Conservation (phyloP, 2,113 vertebrate genomes). For the Eretmodus cyanostictus region DNA sequence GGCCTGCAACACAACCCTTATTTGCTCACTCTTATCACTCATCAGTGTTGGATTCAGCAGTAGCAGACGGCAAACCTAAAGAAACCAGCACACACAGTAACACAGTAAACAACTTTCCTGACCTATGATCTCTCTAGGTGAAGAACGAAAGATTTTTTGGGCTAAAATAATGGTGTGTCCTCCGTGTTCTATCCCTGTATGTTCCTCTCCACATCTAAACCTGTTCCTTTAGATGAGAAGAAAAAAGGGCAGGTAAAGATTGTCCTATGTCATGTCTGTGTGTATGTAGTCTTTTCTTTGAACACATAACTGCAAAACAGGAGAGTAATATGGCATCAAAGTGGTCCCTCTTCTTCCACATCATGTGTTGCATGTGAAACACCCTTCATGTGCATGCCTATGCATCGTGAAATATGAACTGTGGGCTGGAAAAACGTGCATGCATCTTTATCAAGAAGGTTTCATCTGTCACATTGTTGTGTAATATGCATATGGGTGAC, state of each 20-base stretch:
- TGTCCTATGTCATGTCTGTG: fast-evolving
- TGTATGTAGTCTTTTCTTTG: background rate
- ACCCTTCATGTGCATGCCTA: background rate
- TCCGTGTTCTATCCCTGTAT: background rate
- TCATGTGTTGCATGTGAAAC: background rate
- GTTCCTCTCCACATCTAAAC: background rate
- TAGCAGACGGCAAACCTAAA: background rate
- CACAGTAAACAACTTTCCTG: background rate
- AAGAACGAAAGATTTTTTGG: background rate
- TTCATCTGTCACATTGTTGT: background rate
- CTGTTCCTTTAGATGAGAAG: background rate
- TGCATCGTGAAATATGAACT: background rate
- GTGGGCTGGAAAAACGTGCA: background rate
- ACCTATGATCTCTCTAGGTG: background rate
- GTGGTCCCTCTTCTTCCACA: background rate
- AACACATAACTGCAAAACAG: background rate
- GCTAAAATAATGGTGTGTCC: background rate
- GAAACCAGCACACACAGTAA: background rate
- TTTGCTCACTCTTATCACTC: background rate
- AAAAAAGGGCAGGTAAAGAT: background rate
- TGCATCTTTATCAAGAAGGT: background rate
- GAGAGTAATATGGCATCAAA: background rate
- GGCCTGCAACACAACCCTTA: background rate
- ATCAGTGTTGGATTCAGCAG: background rate
- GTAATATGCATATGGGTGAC: background rate